Conservation (phyloP, 2,797 vertebrate species). For the Chloroceryle amazona region DNA sequence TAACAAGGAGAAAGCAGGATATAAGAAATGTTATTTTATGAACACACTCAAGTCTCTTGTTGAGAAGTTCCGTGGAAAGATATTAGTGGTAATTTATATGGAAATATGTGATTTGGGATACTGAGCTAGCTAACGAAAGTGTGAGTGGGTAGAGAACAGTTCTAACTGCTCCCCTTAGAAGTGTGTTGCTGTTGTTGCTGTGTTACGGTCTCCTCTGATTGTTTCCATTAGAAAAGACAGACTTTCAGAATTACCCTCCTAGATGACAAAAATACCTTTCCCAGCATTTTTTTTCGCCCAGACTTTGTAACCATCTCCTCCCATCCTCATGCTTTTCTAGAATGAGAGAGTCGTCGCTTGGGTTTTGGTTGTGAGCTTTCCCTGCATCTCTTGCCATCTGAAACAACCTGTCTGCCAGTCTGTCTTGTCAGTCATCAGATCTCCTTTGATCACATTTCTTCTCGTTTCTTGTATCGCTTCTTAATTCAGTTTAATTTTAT, state of each 20-base stretch:
- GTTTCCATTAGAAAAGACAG: neutral
- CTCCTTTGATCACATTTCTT: neutral
- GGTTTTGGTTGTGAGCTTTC: neutral
- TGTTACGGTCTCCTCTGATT: neutral
- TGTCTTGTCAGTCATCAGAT: neutral
- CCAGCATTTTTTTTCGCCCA: neutral
- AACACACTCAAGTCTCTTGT: neutral
- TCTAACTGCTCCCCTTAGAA: neutral
- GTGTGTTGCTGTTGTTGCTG: neutral
- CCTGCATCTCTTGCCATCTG: neutral
- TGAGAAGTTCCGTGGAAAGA: neutral
- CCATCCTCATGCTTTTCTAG: neutral
- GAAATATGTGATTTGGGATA: neutral
- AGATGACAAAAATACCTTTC: neutral
- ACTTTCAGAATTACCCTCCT: neutral
- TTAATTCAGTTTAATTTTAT: slow-evolving; percentile 5
- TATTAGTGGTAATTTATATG: neutral
- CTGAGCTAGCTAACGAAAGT: neutral
- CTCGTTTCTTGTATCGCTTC: neutral
- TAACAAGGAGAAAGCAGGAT: neutral
- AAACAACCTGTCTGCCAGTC: neutral
- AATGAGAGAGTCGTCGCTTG: neutral
- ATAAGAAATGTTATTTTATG: neutral
- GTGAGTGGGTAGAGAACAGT: neutral
- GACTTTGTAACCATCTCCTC: neutral